Evolutionary conservation across 2,113 vertebrate genomes (phyloP).

Genomic region (Prolemur simus): DNA sequence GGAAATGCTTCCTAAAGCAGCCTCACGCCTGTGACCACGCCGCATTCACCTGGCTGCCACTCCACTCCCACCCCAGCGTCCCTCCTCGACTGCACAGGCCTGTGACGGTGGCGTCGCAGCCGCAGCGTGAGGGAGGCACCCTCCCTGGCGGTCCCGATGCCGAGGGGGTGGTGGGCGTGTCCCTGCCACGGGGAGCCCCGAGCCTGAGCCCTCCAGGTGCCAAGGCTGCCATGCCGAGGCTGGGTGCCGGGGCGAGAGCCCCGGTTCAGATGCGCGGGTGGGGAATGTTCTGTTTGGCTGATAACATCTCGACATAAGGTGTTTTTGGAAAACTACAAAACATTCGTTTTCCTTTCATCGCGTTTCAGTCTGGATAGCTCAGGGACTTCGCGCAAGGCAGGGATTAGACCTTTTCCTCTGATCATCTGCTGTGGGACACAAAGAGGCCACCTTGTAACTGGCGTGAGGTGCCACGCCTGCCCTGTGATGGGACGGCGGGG

Average conservation of each 20-base stretch:
- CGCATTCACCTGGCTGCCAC: no score
- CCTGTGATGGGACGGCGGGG: fast-evolving
- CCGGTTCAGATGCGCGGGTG: fast-evolving
- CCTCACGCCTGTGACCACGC: fast-evolving
- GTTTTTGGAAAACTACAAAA: neutral
- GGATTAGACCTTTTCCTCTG: neutral
- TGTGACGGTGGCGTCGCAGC: no score
- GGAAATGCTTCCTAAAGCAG: neutral
- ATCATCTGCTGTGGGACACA: neutral
- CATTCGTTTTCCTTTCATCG: neutral
- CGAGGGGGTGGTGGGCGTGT: no score
- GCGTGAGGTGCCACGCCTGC: neutral
- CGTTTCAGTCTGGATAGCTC: neutral
- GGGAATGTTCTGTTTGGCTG: neutral
- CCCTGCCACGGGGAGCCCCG: no score
- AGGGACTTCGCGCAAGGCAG: fast-evolving
- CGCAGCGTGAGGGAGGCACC: no score
- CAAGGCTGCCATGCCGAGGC: fast-evolving
- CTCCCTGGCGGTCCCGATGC: no score
- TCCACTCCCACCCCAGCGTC: no score
- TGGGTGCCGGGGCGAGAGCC: neutral
- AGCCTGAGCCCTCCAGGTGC: no score
- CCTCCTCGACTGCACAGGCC: neutral
- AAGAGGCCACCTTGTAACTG: fast-evolving
- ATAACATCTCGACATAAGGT: neutral